phyloP scores from a whole-genome alignment of 1,140 invertebrate genomes.

The Pollicipes pollicipes region DNA sequence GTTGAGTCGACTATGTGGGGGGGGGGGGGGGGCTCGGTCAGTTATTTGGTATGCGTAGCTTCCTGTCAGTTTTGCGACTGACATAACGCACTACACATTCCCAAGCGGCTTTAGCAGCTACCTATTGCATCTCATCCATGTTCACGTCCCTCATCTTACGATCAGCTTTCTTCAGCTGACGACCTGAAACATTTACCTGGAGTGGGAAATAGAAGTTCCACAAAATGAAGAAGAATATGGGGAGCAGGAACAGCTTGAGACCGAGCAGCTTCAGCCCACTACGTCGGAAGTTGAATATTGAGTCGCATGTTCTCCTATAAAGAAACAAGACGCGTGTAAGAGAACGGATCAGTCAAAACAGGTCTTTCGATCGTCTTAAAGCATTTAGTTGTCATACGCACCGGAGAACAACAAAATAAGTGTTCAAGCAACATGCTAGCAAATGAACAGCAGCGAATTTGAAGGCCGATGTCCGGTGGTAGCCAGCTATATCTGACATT shows the following conservation, averaged over 20 bases:
- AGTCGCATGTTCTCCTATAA: constrained; percentile 49
- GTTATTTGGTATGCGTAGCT: not conserved
- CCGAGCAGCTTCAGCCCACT: constrained; percentile 51
- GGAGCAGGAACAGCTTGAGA: constrained; percentile 47
- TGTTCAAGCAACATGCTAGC: too few relatives aligned
- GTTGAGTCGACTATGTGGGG: constrained; percentile 38
- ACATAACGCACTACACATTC: constrained; percentile 10
- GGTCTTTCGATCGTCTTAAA: constrained; percentile 4
- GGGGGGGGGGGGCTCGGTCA: too few relatives aligned
- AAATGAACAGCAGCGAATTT: too few relatives aligned
- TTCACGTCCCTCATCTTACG: too few relatives aligned
- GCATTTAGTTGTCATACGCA: too few relatives aligned
- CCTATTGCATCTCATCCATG: too few relatives aligned
- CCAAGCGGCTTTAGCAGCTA: not conserved
- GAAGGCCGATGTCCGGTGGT: too few relatives aligned
- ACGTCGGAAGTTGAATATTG: constrained; percentile 49
- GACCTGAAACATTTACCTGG: constrained; percentile 10
- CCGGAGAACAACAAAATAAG: too few relatives aligned
- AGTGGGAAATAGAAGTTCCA: constrained; percentile 54
- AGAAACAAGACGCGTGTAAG: constrained; percentile 7
- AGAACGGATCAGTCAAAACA: constrained; percentile 2
- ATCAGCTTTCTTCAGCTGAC: too few relatives aligned
- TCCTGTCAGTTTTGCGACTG: not conserved
- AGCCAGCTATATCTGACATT: too few relatives aligned
- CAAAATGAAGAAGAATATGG: constrained; percentile 53